Percentiles rank a stretch among this genome's conserved stretches.
Conservation (phyloP, 1,140 invertebrate species). For the Tetramorium alpestre region DNA sequence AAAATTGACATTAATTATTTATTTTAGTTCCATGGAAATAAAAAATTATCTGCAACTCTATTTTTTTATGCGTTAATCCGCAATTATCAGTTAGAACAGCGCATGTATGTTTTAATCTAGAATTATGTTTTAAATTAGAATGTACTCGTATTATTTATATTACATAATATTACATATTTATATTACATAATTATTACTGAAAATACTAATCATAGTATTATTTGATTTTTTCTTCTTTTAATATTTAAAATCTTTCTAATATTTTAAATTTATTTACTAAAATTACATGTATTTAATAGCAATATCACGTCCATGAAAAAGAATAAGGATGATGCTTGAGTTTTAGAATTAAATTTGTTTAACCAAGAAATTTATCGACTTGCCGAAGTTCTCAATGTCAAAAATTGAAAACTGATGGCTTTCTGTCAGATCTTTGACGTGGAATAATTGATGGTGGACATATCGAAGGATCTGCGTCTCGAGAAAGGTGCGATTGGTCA, state of each 20-base stretch:
- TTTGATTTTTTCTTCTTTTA: not conserved
- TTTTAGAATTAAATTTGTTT: not conserved
- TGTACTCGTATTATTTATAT: not conserved
- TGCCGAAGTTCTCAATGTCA: slow-evolving; percentile 19
- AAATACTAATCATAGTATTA: not conserved
- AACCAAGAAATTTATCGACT: slow-evolving; percentile 4
- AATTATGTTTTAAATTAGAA: not conserved
- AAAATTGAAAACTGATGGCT: slow-evolving; percentile 47
- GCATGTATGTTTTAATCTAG: too few species aligned
- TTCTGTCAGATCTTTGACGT: slow-evolving; percentile 16
- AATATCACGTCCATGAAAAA: not conserved
- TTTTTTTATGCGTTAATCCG: not conserved
- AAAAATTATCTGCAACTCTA: not conserved
- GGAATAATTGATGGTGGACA: slow-evolving; percentile 29
- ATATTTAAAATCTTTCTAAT: not conserved
- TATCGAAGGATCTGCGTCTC: slow-evolving; percentile 23
- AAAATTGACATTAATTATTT: not conserved
- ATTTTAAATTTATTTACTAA: not conserved
- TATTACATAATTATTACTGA: not conserved
- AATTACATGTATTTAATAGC: not conserved
- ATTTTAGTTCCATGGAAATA: not conserved
- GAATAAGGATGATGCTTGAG: not conserved
- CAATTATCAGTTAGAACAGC: not conserved
- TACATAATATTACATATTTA: not conserved
- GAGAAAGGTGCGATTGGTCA: slow-evolving; percentile 32